These are phyloP conservation scores for Ranitomeya variabilis DNA, from an alignment of 2,113 vertebrate species.

Conservation along the genomic window DNA sequence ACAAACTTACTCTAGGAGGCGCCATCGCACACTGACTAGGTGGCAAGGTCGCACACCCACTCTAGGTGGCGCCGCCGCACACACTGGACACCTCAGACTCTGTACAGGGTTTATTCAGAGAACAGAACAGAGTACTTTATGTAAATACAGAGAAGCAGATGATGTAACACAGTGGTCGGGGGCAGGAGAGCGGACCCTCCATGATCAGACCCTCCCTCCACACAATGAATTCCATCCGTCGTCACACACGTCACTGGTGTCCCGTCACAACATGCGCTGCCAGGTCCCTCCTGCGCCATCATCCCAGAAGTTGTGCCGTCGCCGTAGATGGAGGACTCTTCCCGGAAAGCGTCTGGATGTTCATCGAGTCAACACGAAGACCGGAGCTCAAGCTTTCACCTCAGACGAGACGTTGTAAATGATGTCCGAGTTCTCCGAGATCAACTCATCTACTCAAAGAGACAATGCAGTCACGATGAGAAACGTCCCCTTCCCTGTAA, in stretches of 20 bases:
- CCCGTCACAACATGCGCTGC: background rate
- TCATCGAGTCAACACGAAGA: background rate
- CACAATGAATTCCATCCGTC: background rate
- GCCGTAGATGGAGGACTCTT: background rate
- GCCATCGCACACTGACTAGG: too few species aligned
- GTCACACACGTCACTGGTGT: conserved; percentile 8
- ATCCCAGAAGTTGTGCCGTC: background rate
- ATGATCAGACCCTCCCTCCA: background rate
- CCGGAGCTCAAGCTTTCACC: conserved; percentile 85
- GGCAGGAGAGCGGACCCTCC: background rate
- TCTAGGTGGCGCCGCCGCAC: too few species aligned
- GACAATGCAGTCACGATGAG: background rate
- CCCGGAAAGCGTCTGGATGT: background rate
- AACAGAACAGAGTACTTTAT: conserved; percentile 13
- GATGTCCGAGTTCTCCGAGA: conserved; percentile 88
- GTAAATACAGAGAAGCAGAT: background rate
- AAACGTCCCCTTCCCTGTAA: too few species aligned
- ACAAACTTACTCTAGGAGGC: too few species aligned
- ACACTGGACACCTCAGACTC: background rate
- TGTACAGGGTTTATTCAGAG: conserved; percentile 34
- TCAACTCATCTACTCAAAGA: conserved; percentile 84
- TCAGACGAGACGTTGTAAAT: conserved; percentile 86
- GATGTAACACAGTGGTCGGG: background rate
- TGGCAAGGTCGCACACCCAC: too few species aligned
- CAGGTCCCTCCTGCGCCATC: background rate